Evolutionary conservation across 64 coral and sea anemone genomes (phyloP), one percentile per base, ranked within the genome.

Genomic region (Stichodactyla helianthus): DNA sequence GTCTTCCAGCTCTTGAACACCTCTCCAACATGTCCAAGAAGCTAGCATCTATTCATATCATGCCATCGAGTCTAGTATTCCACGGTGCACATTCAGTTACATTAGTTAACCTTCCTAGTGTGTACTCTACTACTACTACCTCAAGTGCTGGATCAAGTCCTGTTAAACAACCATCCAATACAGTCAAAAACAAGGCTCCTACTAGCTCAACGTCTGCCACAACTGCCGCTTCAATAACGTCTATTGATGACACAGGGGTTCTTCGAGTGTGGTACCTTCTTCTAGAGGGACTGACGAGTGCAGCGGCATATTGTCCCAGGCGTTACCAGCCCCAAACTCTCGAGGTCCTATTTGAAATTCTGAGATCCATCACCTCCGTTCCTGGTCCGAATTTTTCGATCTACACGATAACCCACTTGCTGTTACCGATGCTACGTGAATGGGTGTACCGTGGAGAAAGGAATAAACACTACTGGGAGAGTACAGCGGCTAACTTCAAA

Each of bases 321-420:
- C 92, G 88, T 55, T 95, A 95, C 88, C 97, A 99, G 93, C 93
- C 93, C 88, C 93, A 99, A 52, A 94, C 97, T 31, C 56, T 99
- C n/a, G 97, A 99, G 81, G 88, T 94, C 80, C 79, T 99, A 31
- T 99, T 99, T 52, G 93, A 99, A 53, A 94, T 99, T 62, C 84
- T 99, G 19, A 90, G 90, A 8, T 92, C 97, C 20, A 90, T 95
- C 7, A 95, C 82, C 35, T 91, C 97, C 19, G 93, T 95, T 50
- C 97, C 97, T 85, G 97, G 97, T 16, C 93, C 97, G 54, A 89
- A 99, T 50, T 99, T 99, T 80, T 99, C 97, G 11, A 99, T 99
- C 77, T 94, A 93, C 18, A 89, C 88, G 6, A 83, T 99, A 16
- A 95, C 93, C 6, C 88, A 99, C 71, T 80, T 99, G 7, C 90